phyloP scores from a whole-genome alignment of 2,888 invertebrate species.

The Eristalinus sepulchralis region DNA sequence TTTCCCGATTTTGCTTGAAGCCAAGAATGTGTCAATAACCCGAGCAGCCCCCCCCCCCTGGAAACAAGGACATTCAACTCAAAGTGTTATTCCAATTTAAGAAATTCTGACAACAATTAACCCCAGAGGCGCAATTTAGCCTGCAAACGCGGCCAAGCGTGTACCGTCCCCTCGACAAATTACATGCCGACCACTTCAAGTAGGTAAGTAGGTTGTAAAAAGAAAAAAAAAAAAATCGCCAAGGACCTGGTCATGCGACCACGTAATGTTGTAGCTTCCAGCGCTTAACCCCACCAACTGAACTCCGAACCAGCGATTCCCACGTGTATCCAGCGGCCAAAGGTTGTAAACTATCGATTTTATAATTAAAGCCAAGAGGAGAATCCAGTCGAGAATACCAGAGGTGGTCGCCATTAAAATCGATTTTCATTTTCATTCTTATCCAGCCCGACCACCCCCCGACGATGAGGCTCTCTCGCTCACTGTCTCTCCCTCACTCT shows the following conservation, averaged over 20 bases:
- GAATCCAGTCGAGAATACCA: slow-evolving; percentile 7
- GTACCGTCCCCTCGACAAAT: not conserved
- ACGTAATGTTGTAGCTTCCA: not conserved
- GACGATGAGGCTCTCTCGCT: not conserved
- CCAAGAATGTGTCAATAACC: not conserved
- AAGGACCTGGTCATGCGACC: slow-evolving; percentile 39
- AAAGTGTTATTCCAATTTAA: not conserved
- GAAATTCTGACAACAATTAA: not conserved
- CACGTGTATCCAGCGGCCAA: slow-evolving; percentile 23
- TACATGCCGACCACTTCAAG: slow-evolving; percentile 7
- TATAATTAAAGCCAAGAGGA: slow-evolving; percentile 41
- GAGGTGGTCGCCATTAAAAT: slow-evolving; percentile 21
- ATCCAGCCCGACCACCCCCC: not conserved
- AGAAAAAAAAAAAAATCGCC: too few species aligned
- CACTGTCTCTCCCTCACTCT: not conserved
- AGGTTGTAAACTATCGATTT: slow-evolving; percentile 42
- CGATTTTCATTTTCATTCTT: slow-evolving; percentile 41
- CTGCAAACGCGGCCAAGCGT: not conserved
- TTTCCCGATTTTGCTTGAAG: not conserved
- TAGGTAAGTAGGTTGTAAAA: slow-evolving; percentile 52
- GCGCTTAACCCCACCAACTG: slow-evolving; percentile 40
- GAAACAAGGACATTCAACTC: not conserved
- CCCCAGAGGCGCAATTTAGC: not conserved
- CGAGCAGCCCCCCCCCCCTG: not conserved
- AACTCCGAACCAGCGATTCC: slow-evolving; percentile 25